These are phyloP conservation scores for Teleiodes luculella DNA, from an alignment of 2,888 invertebrate genomes.

Conservation along the genomic window DNA sequence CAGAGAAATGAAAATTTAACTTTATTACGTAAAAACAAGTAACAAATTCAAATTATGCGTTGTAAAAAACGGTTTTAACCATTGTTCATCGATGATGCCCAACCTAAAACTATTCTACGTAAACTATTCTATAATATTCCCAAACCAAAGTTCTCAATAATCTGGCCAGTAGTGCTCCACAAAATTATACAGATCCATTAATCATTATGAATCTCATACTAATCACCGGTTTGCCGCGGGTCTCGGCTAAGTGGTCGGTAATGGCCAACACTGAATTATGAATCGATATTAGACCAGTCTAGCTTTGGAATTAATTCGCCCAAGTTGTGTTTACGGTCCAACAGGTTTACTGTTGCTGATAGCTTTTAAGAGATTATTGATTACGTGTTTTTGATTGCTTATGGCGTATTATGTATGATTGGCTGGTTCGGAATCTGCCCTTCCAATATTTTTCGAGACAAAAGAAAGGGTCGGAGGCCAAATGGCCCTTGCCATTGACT, in stretches of 20 bases:
- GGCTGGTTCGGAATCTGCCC: too few relatives aligned
- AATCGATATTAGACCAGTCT: conserved; percentile 34
- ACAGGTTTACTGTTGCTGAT: background rate
- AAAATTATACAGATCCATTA: background rate
- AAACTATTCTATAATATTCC: background rate
- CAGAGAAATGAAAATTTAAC: too few relatives aligned
- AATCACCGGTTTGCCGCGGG: conserved; percentile 25
- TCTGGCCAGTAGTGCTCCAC: background rate
- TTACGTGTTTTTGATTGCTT: too few relatives aligned
- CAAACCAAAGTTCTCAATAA: conserved; percentile 1
- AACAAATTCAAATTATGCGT: too few relatives aligned
- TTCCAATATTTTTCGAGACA: too few relatives aligned
- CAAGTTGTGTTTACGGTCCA: conserved; percentile 9
- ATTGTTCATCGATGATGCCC: too few relatives aligned
- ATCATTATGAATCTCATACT: conserved; percentile 7
- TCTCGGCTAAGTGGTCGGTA: conserved; percentile 38
- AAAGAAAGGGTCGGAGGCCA: too few relatives aligned
- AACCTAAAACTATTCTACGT: background rate
- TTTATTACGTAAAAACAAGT: too few relatives aligned
- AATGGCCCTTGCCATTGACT: too few relatives aligned
- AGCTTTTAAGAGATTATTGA: too few relatives aligned
- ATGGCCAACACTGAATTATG: conserved; percentile 59
- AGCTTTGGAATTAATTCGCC: conserved; percentile 29
- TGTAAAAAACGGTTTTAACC: too few relatives aligned
- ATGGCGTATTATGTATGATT: too few relatives aligned